Evolutionary conservation across 2,888 invertebrate genomes (phyloP), one percentile per base, ranked within the genome.

Genomic region (Quadroppia sp.): DNA sequence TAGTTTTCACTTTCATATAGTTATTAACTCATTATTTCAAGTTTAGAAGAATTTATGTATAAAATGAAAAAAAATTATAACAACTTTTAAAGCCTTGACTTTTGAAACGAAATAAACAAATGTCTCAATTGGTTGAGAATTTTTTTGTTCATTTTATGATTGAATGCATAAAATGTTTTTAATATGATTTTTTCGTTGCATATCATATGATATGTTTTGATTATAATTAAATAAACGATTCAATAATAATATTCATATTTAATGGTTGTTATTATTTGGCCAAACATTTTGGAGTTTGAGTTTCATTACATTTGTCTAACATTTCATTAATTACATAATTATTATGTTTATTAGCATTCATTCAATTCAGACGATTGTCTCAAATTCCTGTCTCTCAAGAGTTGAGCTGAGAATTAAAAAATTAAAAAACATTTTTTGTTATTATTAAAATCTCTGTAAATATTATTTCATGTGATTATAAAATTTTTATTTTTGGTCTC

Each of bases 191-290:
- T 2, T 45, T 7, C 30, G 20, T 59, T 30, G 2, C 28, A 61
- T 61, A 61, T 61, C 59, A 32, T 61, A 61, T 61, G 59, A 61
- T 32, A 23, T 61, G 32, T 61, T 61, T 32, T 61, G n/a, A n/a
- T 61, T 61, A 4, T 28, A 61, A 32, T 32, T 4, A 17, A 9
- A 17, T 4, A 61, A 61, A 61, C n/a, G 32, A 32, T 61, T 32
- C 7, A 23, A 25, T 53, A 53, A 53, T 53, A n/a, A 53, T 53
- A 53, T 53, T 53, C 9, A 6, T 2, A 25, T 25, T 53, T 15
- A 53, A 53, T 25, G 15, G 32, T 61, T 61, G 17, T 30, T 61
- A 17, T 61, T 61, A 32, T 61, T 61, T 9, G 1, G 3, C 28
- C 30, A 61, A 61, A 4, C 32, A 32, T 53, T 53, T 11, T 13